These are phyloP conservation scores for Tethea ocularis DNA, from an alignment of 2,888 invertebrate species.

Conservation along the genomic window DNA sequence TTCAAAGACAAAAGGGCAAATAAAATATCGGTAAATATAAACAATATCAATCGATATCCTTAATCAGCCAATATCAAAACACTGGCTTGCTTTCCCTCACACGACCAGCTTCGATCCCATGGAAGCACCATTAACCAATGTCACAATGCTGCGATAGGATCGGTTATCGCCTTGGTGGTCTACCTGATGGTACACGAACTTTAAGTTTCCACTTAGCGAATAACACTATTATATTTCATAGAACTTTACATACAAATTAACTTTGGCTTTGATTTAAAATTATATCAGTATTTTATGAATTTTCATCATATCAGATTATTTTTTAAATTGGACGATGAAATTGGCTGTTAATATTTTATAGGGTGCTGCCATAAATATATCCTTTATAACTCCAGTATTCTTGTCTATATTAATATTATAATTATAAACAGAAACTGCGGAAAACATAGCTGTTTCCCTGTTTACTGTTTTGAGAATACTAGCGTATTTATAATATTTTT, in stretches of 20 bases:
- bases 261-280: neutral
- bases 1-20: neutral
- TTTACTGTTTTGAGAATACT: no score
- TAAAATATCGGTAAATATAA: neutral
- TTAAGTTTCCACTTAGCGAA: neutral
- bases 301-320: no score
- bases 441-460: no score
- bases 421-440: no score
- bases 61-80: neutral
- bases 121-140: constrained; percentile 3
- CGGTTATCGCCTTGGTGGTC: constrained; percentile 4
- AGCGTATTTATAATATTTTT: no score
- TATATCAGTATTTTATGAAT: no score
- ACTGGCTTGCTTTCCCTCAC: neutral
- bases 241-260: neutral
- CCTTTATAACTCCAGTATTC: no score
- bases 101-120: neutral
- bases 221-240: neutral
- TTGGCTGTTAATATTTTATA: no score
- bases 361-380: no score
- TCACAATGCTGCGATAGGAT: constrained; percentile 1
- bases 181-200: neutral
- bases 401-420: no score
- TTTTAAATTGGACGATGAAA: no score
- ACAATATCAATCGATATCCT: neutral